These are phyloP conservation scores for Platycheirus rosarum DNA, from an alignment of 2,888 invertebrate species.

Conservation along the genomic window DNA sequence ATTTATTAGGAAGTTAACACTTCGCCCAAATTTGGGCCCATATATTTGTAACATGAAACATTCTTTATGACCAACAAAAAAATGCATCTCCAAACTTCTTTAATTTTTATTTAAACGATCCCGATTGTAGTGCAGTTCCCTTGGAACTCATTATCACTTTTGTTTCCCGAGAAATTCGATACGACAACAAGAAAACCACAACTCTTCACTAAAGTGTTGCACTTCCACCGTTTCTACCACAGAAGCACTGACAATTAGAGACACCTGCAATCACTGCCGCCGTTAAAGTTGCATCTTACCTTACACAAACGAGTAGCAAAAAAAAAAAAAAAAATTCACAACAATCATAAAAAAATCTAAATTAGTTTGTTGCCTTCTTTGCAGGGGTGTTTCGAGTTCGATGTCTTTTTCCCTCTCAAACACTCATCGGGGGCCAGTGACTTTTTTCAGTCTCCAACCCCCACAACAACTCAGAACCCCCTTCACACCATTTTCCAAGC, in stretches of 20 bases:
- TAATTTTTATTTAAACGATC: no score
- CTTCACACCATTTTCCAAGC: neutral
- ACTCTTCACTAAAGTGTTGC: slow-evolving; percentile 50
- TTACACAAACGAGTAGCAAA: slow-evolving; percentile 42
- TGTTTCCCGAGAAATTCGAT: slow-evolving; percentile 63
- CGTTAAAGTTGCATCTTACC: neutral
- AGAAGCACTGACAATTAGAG: slow-evolving; percentile 57
- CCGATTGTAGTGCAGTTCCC: slow-evolving; percentile 40
- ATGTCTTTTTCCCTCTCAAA: neutral
- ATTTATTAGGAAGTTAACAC: no score
- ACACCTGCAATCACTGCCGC: slow-evolving; percentile 59
- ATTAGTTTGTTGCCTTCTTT: slow-evolving; percentile 62
- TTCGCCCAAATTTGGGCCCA: no score
- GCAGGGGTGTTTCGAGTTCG: slow-evolving; percentile 16
- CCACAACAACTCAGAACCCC: slow-evolving; percentile 9
- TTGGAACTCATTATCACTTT: slow-evolving; percentile 31
- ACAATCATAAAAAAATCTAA: slow-evolving; percentile 22
- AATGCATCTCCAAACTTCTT: no score
- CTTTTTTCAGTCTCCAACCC: slow-evolving; percentile 18
- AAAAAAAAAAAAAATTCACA: neutral
- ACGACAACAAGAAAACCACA: slow-evolving; percentile 34
- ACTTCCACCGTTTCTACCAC: slow-evolving; percentile 49
- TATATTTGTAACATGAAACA: no score
- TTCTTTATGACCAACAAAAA: no score
- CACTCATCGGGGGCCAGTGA: slow-evolving; percentile 51